A percentile compares a stretch with the other conserved stretches of the same genome.
Evolutionary conservation across 2,888 invertebrate genomes (phyloP).

Genomic region (Dicycla oo): DNA sequence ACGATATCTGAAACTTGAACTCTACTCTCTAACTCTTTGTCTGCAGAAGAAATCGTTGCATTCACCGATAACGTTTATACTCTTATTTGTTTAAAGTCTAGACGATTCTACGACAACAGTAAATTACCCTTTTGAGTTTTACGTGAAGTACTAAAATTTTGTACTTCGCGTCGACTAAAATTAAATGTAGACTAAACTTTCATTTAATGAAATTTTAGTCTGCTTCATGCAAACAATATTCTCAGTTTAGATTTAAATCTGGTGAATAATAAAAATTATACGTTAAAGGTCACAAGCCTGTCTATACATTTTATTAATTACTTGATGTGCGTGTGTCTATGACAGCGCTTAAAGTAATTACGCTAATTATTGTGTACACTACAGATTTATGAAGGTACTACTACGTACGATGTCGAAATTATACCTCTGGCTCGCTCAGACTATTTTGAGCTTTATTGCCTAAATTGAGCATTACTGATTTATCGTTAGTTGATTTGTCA

Average conservation of each 20-base stretch:
- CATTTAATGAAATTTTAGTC: constrained; percentile 14
- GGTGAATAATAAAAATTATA: constrained; percentile 22
- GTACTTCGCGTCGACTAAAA: too few species aligned
- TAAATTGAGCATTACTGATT: neutral
- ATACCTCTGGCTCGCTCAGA: too few species aligned
- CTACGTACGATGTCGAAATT: neutral
- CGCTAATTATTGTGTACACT: constrained; percentile 20
- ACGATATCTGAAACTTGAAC: constrained; percentile 47
- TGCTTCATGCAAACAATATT: constrained; percentile 1
- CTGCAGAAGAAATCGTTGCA: constrained; percentile 47
- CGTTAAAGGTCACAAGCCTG: constrained; percentile 21
- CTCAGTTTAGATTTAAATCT: constrained; percentile 21
- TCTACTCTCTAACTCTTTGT: too few species aligned
- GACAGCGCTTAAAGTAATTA: constrained; percentile 25
- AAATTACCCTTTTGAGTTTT: constrained; percentile 17
- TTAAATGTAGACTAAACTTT: too few species aligned
- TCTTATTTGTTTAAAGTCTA: constrained; percentile 57
- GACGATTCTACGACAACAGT: constrained; percentile 27
- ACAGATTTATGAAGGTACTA: constrained; percentile 14
- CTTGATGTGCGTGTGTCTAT: constrained; percentile 20
- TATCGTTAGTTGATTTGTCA: too few species aligned
- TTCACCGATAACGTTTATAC: constrained; percentile 36
- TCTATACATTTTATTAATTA: constrained; percentile 37
- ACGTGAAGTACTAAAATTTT: constrained; percentile 6
- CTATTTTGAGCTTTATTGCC: constrained; percentile 9